Conservation (phyloP, 2,113 vertebrate genomes). For the Vimba vimba region DNA sequence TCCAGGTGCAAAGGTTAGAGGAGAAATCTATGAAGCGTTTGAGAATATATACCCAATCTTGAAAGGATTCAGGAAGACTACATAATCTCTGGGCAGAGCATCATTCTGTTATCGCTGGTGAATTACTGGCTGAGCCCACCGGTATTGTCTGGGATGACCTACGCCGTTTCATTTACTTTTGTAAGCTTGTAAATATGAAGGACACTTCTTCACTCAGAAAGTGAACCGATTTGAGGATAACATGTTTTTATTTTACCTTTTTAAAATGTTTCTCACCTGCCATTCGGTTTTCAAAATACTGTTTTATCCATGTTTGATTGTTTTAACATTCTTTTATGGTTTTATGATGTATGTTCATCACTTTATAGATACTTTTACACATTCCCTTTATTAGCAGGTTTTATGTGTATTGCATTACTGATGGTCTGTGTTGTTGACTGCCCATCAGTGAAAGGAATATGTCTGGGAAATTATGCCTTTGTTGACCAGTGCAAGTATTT, state of each 20-base stretch:
- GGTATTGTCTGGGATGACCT: slow-evolving; percentile 27
- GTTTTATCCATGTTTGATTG: slow-evolving; percentile 23
- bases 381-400: slow-evolving; percentile 56
- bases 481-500: not conserved
- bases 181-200: slow-evolving; percentile 50
- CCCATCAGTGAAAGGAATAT: not conserved
- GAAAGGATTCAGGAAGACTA: slow-evolving; percentile 97
- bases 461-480: not conserved
- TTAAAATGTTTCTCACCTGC: slow-evolving; percentile 26
- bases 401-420: slow-evolving; percentile 28
- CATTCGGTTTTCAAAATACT: slow-evolving; percentile 21
- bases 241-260: slow-evolving; percentile 46
- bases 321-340: slow-evolving; percentile 44
- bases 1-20: slow-evolving; percentile 95
- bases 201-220: slow-evolving; percentile 29
- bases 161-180: slow-evolving; percentile 47
- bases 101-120: slow-evolving; percentile 34
- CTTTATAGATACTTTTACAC: slow-evolving; percentile 34
- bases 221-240: not conserved
- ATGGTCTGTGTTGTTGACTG: not conserved
- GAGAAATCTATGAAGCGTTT: slow-evolving; percentile 98
- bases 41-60: slow-evolving; percentile 99
- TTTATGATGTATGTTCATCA: slow-evolving; percentile 26
- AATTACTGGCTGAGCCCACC: slow-evolving; percentile 29
- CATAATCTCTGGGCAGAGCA: slow-evolving; percentile 74